Evolutionary conservation across 1,140 invertebrate species (phyloP).

Genomic region (Nasonia longicornis): DNA sequence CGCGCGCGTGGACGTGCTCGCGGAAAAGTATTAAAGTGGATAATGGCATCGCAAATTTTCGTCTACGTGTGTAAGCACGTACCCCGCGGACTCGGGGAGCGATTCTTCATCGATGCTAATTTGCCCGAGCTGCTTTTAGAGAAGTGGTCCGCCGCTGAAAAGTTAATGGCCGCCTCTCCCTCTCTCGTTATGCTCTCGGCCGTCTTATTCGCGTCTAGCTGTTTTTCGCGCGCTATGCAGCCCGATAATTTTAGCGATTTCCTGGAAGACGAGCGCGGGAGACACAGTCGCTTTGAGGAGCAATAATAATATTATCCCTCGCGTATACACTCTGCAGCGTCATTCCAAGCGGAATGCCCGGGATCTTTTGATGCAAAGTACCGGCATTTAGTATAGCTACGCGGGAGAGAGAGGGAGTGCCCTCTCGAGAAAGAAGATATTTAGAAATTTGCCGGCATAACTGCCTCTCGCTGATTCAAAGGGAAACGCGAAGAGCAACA

Average conservation of each 20-base stretch:
- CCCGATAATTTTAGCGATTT: neutral
- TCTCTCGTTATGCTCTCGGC: neutral
- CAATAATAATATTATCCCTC: neutral
- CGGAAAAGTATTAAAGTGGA: conserved; percentile 42
- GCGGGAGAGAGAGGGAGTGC: neutral
- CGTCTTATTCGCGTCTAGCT: neutral
- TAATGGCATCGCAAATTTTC: conserved; percentile 44
- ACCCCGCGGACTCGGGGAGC: neutral
- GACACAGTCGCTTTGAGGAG: neutral
- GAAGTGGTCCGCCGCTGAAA: neutral
- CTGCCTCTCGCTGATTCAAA: conserved; percentile 40
- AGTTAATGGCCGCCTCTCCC: conserved; percentile 5
- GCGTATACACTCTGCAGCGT: neutral
- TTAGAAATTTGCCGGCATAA: conserved; percentile 30
- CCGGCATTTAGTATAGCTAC: conserved; percentile 5
- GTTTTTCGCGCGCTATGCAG: neutral
- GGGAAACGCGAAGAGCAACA: conserved; percentile 29
- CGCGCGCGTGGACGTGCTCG: neutral
- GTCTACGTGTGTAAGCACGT: neutral
- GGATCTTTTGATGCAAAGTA: conserved; percentile 14
- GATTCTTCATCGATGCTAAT: conserved; percentile 36
- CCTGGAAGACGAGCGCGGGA: neutral
- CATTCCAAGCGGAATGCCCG: neutral
- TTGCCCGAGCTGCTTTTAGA: conserved; percentile 18
- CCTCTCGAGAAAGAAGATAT: conserved; percentile 36